Evolutionary conservation across 2,797 vertebrate species (phyloP).

Genomic region (Calcarius lapponicus): DNA sequence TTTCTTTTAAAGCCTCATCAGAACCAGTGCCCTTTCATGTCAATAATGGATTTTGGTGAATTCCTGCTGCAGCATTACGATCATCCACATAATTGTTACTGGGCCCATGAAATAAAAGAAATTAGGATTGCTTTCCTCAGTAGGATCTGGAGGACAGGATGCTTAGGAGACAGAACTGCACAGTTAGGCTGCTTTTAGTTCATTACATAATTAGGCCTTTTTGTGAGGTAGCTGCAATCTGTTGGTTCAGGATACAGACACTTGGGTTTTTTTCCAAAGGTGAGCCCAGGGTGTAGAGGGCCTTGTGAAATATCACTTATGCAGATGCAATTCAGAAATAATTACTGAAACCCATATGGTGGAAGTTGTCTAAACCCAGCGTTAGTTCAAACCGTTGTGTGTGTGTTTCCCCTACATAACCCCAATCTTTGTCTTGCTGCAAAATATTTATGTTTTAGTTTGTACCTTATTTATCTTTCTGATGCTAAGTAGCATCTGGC

Average conservation of each 20-base stretch:
- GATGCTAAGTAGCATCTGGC: conserved; percentile 42
- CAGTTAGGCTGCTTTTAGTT: conserved; percentile 57
- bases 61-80: not conserved
- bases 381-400: not conserved
- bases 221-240: conserved; percentile 5
- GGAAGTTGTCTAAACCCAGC: not conserved
- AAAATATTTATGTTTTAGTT: conserved; percentile 53
- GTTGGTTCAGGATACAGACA: not conserved
- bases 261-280: conserved; percentile 7
- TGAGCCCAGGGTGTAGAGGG: not conserved
- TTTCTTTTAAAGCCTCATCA: conserved; percentile 4
- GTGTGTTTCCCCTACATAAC: not conserved
- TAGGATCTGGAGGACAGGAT: conserved; percentile 43
- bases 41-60: not conserved
- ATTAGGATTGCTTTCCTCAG: conserved; percentile 40
- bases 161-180: conserved; percentile 57
- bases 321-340: conserved; percentile 34
- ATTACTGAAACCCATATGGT: conserved; percentile 50
- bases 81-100: conserved; percentile 50
- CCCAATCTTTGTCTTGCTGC: conserved; percentile 3
- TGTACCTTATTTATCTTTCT: conserved; percentile 50
- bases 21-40: conserved; percentile 3
- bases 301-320: conserved; percentile 34
- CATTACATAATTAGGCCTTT: conserved; percentile 62
- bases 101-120: conserved; percentile 60